These are phyloP conservation scores for Alosa sapidissima DNA, from an alignment of 2,797 vertebrate genomes.

Conservation along the genomic window DNA sequence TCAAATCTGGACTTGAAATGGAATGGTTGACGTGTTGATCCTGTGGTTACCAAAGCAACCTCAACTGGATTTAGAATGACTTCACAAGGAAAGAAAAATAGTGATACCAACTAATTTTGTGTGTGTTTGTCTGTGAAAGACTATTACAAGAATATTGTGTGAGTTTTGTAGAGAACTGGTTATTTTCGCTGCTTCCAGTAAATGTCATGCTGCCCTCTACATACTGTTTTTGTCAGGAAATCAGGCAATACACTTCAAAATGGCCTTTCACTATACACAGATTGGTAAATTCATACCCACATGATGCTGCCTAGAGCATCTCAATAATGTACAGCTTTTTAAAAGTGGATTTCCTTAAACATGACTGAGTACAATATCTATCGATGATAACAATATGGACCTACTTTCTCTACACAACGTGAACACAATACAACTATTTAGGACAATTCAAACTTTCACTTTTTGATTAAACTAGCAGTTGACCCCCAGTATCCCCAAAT, in stretches of 20 bases:
- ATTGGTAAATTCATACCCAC: constrained; percentile 75
- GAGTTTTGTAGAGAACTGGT: constrained; percentile 52
- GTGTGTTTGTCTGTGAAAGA: constrained; percentile 43
- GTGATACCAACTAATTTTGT: constrained; percentile 46
- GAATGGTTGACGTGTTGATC: constrained; percentile 44
- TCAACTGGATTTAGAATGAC: not conserved
- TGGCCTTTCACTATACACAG: constrained; percentile 84
- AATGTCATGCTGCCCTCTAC: constrained; percentile 72
- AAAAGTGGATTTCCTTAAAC: constrained; percentile 71
- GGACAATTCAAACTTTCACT: constrained; percentile 80
- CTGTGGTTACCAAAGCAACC: not conserved
- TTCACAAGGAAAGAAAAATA: constrained; percentile 35
- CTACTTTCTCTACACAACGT: constrained; percentile 87
- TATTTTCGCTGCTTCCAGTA: constrained; percentile 53
- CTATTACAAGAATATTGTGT: constrained; percentile 47
- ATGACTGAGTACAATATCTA: constrained; percentile 86
- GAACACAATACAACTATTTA: constrained; percentile 84
- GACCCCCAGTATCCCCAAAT: constrained; percentile 66
- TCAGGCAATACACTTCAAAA: constrained; percentile 74
- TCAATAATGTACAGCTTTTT: constrained; percentile 78
- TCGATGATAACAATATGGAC: constrained; percentile 81
- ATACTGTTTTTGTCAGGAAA: constrained; percentile 57
- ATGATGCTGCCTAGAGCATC: constrained; percentile 75
- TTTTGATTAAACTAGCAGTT: constrained; percentile 78
- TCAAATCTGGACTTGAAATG: constrained; percentile 40